These are phyloP conservation scores for Gasterosteus nipponicus DNA, from an alignment of 2,113 vertebrate species.

Conservation along the genomic window DNA sequence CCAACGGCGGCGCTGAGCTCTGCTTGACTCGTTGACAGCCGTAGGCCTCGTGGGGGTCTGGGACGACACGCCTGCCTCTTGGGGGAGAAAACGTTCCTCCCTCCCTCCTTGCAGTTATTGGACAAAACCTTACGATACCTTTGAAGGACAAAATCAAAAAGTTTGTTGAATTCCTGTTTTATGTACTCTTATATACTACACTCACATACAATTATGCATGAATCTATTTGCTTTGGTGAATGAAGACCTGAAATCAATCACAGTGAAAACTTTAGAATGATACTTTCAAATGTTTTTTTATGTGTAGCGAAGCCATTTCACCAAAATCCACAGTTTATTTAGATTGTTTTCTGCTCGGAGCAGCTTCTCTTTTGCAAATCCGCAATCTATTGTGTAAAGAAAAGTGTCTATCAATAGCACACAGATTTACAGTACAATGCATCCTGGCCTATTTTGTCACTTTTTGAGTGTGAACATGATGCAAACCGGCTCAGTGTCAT, in stretches of 20 bases:
- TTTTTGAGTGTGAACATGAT: conserved; percentile 9
- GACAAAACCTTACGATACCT: conserved; percentile 94
- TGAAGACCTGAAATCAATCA: background rate
- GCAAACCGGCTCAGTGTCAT: conserved; percentile 13
- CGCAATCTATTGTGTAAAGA: conserved; percentile 3
- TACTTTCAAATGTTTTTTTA: background rate
- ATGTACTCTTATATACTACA: background rate
- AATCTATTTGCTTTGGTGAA: background rate
- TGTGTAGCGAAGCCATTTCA: background rate
- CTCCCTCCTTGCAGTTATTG: conserved; percentile 92
- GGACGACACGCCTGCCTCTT: conserved; percentile 87
- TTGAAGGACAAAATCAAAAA: conserved; percentile 17
- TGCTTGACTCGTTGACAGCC: conserved; percentile 86
- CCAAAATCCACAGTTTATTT: background rate
- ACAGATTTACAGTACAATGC: conserved; percentile 20
- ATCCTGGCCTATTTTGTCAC: conserved; percentile 3
- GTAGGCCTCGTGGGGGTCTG: conserved; percentile 88
- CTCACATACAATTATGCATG: background rate
- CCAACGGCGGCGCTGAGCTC: conserved; percentile 86
- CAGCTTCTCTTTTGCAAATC: background rate
- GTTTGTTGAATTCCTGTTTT: background rate
- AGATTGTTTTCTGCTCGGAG: background rate
- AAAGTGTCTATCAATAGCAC: background rate
- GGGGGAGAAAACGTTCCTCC: conserved; percentile 87
- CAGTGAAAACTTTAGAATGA: background rate